Conservation (phyloP, 2,113 vertebrate species). For the Gasterosteus nipponicus region DNA sequence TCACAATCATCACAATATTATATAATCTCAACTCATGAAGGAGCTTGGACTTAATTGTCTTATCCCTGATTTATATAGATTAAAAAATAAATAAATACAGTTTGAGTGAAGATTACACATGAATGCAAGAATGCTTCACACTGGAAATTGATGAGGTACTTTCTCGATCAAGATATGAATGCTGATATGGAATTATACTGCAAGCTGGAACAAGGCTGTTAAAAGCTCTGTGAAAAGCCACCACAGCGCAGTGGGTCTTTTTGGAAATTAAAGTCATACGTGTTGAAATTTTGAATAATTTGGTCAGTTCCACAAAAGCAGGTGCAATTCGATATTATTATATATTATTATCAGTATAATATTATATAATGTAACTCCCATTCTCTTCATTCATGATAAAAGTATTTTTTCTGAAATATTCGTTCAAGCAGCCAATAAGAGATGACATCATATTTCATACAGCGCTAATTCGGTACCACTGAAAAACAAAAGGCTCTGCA, state of each 20-base stretch:
- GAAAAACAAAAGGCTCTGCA: conserved; percentile 9
- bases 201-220: conserved; percentile 6
- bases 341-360: neutral
- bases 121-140: conserved; percentile 13
- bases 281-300: conserved; percentile 7
- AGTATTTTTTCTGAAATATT: neutral
- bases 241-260: neutral
- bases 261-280: conserved; percentile 20
- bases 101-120: conserved; percentile 1
- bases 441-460: conserved; percentile 44
- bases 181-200: conserved; percentile 21
- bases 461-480: conserved; percentile 7
- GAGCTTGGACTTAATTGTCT: neutral
- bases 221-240: conserved; percentile 12
- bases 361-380: neutral
- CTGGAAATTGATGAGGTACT: conserved; percentile 14
- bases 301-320: neutral
- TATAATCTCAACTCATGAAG: neutral
- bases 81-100: neutral
- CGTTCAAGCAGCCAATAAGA: conserved; percentile 6
- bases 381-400: neutral
- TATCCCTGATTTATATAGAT: neutral
- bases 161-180: conserved; percentile 5
- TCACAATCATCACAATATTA: neutral
- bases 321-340: conserved; percentile 4